Evolutionary conservation across 2,113 vertebrate genomes (phyloP).

Genomic region (Indicator indicator): DNA sequence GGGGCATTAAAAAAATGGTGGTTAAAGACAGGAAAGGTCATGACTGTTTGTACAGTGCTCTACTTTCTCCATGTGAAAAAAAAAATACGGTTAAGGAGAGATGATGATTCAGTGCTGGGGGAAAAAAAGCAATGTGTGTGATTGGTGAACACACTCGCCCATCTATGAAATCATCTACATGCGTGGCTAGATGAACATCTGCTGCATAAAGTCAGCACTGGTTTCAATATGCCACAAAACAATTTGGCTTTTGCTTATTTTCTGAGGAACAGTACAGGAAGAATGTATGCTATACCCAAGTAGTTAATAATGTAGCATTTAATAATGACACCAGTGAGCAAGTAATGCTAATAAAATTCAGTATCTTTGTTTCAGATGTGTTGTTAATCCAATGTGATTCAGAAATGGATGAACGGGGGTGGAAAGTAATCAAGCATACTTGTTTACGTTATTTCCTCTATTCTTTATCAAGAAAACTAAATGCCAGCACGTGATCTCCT

Average conservation of each 20-base stretch:
- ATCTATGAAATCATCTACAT: conserved; percentile 71
- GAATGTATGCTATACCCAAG: conserved; percentile 2
- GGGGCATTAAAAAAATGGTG: conserved; percentile 53
- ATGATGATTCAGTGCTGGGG: conserved; percentile 65
- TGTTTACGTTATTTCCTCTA: conserved; percentile 68
- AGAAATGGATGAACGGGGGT: conserved; percentile 63
- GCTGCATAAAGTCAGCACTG: conserved; percentile 63
- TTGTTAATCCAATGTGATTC: conserved; percentile 73
- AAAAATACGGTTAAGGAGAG: conserved; percentile 28
- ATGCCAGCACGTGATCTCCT: conserved; percentile 59
- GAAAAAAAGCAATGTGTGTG: conserved; percentile 7
- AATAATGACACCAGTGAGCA: conserved; percentile 67
- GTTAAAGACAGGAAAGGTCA: conserved; percentile 64
- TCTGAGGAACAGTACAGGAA: conserved; percentile 38
- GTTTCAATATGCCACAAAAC: conserved; percentile 59
- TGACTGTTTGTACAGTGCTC: conserved; percentile 62
- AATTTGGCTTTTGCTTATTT: conserved; percentile 54
- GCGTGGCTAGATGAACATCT: conserved; percentile 71
- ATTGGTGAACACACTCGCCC: conserved; percentile 53
- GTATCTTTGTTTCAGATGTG: conserved; percentile 59
- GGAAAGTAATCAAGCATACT: conserved; percentile 68
- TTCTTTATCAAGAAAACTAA: conserved; percentile 68
- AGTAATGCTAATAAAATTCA: conserved; percentile 65
- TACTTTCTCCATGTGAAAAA: conserved; percentile 34
- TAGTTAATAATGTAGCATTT: conserved; percentile 68